Evolutionary conservation across 2,797 vertebrate species (phyloP), one percentile per base, ranked within the genome.

Genomic region (Urocyon cinereoargenteus): DNA sequence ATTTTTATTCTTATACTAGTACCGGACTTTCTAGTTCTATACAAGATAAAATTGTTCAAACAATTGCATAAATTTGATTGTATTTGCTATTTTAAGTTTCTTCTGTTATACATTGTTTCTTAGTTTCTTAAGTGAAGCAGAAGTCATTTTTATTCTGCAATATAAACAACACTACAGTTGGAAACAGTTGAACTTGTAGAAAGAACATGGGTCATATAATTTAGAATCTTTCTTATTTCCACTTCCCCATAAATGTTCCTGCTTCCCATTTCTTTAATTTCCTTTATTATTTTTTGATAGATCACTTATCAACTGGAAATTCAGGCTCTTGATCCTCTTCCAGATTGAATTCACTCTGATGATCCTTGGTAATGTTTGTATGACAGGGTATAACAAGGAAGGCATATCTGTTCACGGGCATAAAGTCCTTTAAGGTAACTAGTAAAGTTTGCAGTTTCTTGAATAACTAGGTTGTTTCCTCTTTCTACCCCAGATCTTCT

Each of bases 111-210:
- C 12, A 13, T 79, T 89, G 31, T 92, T 64, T 85, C 90, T 91
- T 89, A 64, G 61, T 90, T 93, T 93, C 81, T 95, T 94, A 88
- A 95, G 82, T 90, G 11, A 87, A 19, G 82, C 53, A 66, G 72
- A 91, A 90, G 49, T 66, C 22, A 16, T 77, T 96, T 88, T 85
- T 82, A 66, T 15, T 94, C 72, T 92, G 68, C 95, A 57, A 73
- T 86, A 49, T n/a, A 83, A 86, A 49, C 11, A 86, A 2, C 40
- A 75, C 49, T 19, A 36, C 49, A 85, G 9, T 53, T 45, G 5
- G 26, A 81, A 36, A 59, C 40, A 92, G 0, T 9, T 57, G 73
- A 91, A 68, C 31, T 57, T 72, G 9, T 36, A 28, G 40, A 36
- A 89, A 97, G 59, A 79, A 75, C 5, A 2, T 61, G 13, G 11